phyloP scores from a whole-genome alignment of 2,113 vertebrate species.

The Centrocercus urophasianus region DNA sequence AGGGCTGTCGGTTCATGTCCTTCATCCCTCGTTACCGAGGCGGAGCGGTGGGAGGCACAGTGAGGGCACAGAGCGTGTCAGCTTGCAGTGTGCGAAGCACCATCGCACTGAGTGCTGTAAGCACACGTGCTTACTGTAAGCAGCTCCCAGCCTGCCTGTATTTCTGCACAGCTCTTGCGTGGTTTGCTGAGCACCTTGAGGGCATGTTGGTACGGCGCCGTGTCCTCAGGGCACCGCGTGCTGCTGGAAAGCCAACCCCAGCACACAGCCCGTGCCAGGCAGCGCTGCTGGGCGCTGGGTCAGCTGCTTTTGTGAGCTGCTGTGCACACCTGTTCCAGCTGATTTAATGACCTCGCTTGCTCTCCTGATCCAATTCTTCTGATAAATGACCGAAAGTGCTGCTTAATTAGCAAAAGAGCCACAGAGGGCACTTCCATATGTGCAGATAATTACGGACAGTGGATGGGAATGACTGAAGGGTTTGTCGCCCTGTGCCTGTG shows the following conservation, averaged over 20 bases:
- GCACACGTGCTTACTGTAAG: neutral
- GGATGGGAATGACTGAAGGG: neutral
- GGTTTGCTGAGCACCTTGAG: rapidly evolving
- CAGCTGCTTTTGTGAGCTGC: neutral
- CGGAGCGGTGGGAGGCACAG: neutral
- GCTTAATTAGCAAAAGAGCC: constrained; percentile 36
- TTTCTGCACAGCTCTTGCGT: rapidly evolving
- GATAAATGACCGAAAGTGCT: neutral
- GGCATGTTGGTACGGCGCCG: rapidly evolving
- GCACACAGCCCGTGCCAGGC: neutral
- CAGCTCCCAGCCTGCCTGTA: rapidly evolving
- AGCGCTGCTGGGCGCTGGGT: neutral
- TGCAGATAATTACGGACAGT: constrained; percentile 18
- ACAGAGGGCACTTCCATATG: neutral
- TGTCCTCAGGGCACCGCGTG: rapidly evolving
- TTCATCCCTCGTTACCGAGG: neutral
- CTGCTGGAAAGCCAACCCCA: neutral
- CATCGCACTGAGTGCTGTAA: neutral
- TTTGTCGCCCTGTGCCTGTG: rapidly evolving
- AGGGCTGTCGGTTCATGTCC: neutral
- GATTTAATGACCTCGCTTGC: neutral
- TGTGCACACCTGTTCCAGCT: neutral
- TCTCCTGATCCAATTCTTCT: neutral
- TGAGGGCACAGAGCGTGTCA: constrained; percentile 31
- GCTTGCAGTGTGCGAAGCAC: neutral